Base-by-base conservation (phyloP, 2,797 vertebrate species). In the Gadopsis marmoratus region DNA sequence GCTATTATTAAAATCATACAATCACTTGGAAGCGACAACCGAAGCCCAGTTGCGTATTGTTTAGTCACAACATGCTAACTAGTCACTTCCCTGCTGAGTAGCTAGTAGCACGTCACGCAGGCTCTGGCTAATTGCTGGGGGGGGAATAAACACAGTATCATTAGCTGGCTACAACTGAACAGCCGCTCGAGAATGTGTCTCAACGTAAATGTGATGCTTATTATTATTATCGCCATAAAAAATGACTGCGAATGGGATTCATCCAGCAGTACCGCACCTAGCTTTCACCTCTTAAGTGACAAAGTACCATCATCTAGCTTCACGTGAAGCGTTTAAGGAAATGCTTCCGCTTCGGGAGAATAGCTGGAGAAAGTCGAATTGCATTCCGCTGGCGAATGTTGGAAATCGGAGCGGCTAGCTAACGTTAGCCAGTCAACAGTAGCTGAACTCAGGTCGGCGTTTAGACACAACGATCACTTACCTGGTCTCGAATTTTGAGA, bases 401-500 rank as follows among this genome's bases (percentile, higher is more conserved):
- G 72, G 72, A 78, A 85, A 90, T 86, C 43, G 60, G 51, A 21
- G 47, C 29, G 83, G 87, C 74, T 85, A 79, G 91, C 91, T 86
- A 83, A 68, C 72, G 48, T 71, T 65, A 91, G 78, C 82, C 31
- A 53, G 64, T 33, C 76, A 72, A 48, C 54, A 78, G 54, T 68
- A 84, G 83, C 84, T 75, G 13, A 55, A 90, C 84, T 87, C 82
- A 14, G 29, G 31, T 76, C 59, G 31, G 60, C 63, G 65, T 82
- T 80, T 70, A 26, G 60, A 67, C 51, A 69, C 41, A 88, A 43
- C 11, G 35, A 45, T 71, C 69, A 78, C 93, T 85, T 87, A 95
- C 94, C 94, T 95, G 94, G 91, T 95, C 94, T 93, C 94, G 90
- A 68, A 95, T 95, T 94, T 95, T 95, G 94, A 95, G 94, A 91